Base-by-base conservation (phyloP, 1,140 invertebrate species). In the Apis florea region DNA sequence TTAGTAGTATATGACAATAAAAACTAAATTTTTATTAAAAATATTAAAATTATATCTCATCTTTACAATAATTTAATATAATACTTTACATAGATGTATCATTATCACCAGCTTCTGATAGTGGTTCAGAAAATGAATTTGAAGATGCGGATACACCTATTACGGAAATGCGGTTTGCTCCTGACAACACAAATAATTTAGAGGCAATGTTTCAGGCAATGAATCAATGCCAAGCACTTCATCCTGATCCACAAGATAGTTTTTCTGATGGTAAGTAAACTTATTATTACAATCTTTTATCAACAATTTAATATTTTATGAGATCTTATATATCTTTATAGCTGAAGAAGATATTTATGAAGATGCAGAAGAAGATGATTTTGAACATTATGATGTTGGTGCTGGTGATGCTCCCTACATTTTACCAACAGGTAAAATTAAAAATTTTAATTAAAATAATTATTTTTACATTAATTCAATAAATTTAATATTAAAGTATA, bases 81-180 rank as follows among this genome's bases (percentile, higher is more conserved):
- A 66, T 72, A 24, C 70, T 78, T 85, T 83, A 66, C 67, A 8
- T 61, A 92, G 91, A 92, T 82, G 89, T 91, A 51, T 84, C 89
- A 56, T 83, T 89, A 76, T 74, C 83, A 49, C 82, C 90, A 70
- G 78, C 90, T 68, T 83, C 91, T 71, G 90, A 93, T n/a, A 91
- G 92, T 83, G 92, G 93, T 69, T 91, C 93, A 76, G 94, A 94
- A 31, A 94, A 94, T 40, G 93, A 92, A 71, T 94, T 95, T 73
- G 91, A 92, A 15, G 94, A 94, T 56, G 93, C 90, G 10, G 93
- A 94, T 83, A 73, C 91, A 69, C 90, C 92, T 68, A 94, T 95
- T 49, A 95, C 95, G 58, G 96, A 96, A 93, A 93, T 97, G 83
- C 93, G 95, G 85, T 96, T 97, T 93, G 95, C 96, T 19, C 96